phyloP scores from a whole-genome alignment of 2,888 invertebrate species.

The Caenorhabditis sp. region DNA sequence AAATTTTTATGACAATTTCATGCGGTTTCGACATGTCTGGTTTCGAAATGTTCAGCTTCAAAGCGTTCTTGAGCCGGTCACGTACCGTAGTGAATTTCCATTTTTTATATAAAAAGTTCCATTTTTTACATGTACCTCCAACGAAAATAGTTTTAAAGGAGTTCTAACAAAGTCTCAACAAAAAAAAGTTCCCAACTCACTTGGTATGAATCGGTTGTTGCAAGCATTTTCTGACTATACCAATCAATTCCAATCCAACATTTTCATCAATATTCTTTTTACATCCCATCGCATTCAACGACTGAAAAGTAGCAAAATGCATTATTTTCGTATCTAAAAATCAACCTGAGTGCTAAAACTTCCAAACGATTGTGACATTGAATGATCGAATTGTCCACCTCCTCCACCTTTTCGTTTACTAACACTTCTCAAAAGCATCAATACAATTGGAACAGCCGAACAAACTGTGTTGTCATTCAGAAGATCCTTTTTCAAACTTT shows the following conservation, averaged over 20 bases:
- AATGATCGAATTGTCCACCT: slow-evolving; percentile 39
- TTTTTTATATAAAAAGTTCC: too few species aligned
- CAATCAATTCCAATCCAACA: slow-evolving; percentile 43
- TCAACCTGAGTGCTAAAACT: slow-evolving; percentile 44
- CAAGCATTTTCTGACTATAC: slow-evolving; percentile 39
- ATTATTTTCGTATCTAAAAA: neutral
- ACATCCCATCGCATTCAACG: slow-evolving; percentile 35
- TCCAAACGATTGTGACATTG: slow-evolving; percentile 49
- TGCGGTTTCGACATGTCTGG: too few species aligned
- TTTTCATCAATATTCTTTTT: slow-evolving; percentile 35
- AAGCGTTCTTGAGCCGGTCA: too few species aligned
- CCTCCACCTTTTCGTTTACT: slow-evolving; percentile 36
- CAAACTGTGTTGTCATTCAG: slow-evolving; percentile 34
- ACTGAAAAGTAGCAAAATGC: neutral
- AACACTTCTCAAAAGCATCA: slow-evolving; percentile 42
- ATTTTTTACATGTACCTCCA: too few species aligned
- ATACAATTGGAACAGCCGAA: slow-evolving; percentile 45
- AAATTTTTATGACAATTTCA: too few species aligned
- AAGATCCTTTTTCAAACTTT: slow-evolving; percentile 48
- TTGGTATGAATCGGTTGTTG: slow-evolving; percentile 41
- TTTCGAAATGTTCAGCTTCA: too few species aligned
- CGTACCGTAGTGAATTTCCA: too few species aligned
- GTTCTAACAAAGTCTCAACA: neutral
- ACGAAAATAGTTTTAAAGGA: too few species aligned
- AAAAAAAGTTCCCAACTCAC: neutral